A percentile compares a stretch with the other conserved stretches of the same genome.
phyloP scores from a whole-genome alignment of 2,797 vertebrate genomes.

The Peromyscus attwateri region DNA sequence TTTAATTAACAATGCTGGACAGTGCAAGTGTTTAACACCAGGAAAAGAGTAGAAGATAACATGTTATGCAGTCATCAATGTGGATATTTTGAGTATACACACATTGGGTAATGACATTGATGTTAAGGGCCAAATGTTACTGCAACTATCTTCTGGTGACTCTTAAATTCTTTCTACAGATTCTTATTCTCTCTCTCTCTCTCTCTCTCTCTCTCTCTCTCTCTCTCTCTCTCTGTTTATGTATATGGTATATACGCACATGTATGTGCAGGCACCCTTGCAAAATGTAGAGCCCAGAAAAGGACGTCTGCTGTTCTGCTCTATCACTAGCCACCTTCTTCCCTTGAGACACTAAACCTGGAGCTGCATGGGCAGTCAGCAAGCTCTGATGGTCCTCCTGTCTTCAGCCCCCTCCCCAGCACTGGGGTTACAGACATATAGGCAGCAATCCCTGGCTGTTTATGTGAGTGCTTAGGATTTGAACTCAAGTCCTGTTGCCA shows the following conservation, averaged over 20 bases:
- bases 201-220: neutral
- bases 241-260: neutral
- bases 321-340: neutral
- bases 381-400: neutral
- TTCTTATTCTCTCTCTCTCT: neutral
- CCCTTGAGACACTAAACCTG: neutral
- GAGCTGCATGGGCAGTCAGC: neutral
- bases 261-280: neutral
- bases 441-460: too few species aligned
- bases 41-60: neutral
- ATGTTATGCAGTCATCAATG: neutral
- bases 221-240: neutral
- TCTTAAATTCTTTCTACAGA: neutral
- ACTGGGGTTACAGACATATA: neutral
- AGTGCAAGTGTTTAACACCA: neutral
- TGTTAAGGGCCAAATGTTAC: neutral
- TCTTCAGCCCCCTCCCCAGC: neutral
- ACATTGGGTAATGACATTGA: neutral
- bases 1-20: neutral
- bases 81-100: constrained; percentile 33
- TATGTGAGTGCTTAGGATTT: neutral
- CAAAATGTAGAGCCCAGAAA: neutral
- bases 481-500: neutral
- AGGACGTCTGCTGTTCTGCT: neutral
- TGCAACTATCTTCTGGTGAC: neutral